Evolutionary conservation across 2,888 invertebrate species (phyloP).

Genomic region (Diplolepis rosae): DNA sequence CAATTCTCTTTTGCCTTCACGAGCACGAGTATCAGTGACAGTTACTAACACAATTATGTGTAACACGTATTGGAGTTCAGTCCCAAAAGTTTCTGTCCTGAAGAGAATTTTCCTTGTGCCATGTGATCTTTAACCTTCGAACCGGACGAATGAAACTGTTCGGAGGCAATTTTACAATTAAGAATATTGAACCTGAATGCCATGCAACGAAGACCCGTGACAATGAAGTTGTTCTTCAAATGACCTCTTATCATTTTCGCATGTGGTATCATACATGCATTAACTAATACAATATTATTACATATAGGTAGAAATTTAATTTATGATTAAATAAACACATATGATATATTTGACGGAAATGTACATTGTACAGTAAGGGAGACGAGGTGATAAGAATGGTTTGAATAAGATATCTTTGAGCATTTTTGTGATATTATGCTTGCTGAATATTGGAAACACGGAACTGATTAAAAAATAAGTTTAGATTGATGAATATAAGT

Average conservation of each 20-base stretch:
- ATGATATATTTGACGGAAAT: background rate
- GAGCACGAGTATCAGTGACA: background rate
- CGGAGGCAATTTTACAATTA: conserved; percentile 55
- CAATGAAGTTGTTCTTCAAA: background rate
- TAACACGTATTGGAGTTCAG: too few species aligned
- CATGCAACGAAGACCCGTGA: background rate
- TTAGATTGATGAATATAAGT: too few species aligned
- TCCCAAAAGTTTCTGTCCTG: too few species aligned
- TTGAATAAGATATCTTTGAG: background rate
- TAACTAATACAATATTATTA: background rate
- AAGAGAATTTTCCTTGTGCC: background rate
- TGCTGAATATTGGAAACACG: too few species aligned
- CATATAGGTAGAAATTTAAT: too few species aligned
- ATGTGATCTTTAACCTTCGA: background rate
- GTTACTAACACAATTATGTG: background rate
- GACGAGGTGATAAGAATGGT: background rate
- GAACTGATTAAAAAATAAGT: too few species aligned
- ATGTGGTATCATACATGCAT: background rate
- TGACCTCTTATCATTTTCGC: background rate
- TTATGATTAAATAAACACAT: conserved; percentile 2
- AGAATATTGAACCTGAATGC: conserved; percentile 58
- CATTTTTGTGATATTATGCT: too few species aligned
- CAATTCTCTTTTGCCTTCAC: background rate
- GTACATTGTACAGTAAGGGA: background rate
- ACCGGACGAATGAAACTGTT: background rate